Conservation (phyloP, 2,113 vertebrate species). For the Hydropotes inermis region DNA sequence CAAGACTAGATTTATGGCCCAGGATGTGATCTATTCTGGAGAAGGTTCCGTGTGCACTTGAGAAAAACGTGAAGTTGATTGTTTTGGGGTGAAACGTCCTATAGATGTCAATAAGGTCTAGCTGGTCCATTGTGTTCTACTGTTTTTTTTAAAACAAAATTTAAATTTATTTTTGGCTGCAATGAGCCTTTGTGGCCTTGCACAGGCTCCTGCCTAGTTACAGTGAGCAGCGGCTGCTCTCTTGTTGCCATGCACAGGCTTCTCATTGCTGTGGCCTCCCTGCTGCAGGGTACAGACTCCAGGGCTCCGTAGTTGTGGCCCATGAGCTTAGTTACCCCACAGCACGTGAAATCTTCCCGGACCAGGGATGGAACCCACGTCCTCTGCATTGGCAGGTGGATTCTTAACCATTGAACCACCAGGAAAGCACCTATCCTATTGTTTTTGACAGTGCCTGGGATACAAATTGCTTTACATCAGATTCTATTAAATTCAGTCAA, state of each 20-base stretch:
- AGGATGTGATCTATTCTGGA: too few species aligned
- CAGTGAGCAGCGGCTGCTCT: too few species aligned
- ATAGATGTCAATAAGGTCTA: too few species aligned
- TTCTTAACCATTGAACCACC: neutral
- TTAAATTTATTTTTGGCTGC: neutral
- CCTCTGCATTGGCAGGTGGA: neutral
- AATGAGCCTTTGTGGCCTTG: neutral
- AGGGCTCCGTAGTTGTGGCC: neutral
- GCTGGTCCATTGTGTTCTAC: too few species aligned
- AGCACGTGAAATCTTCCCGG: neutral
- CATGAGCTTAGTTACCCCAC: neutral
- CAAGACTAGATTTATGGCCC: too few species aligned
- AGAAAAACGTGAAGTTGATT: too few species aligned
- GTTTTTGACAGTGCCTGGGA: neutral
- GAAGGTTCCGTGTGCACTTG: too few species aligned
- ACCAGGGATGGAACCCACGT: fast-evolving
- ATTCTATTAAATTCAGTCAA: neutral
- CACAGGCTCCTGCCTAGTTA: neutral
- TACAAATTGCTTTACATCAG: neutral
- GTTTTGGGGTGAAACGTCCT: too few species aligned
- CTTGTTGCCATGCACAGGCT: neutral
- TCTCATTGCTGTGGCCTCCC: neutral
- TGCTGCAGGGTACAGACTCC: neutral
- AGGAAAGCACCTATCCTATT: neutral
- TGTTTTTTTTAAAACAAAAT: neutral